Percentiles rank a stretch among this genome's conserved stretches.
phyloP scores from a whole-genome alignment of 2,888 invertebrate species.

The Eupithecia dodoneata region DNA sequence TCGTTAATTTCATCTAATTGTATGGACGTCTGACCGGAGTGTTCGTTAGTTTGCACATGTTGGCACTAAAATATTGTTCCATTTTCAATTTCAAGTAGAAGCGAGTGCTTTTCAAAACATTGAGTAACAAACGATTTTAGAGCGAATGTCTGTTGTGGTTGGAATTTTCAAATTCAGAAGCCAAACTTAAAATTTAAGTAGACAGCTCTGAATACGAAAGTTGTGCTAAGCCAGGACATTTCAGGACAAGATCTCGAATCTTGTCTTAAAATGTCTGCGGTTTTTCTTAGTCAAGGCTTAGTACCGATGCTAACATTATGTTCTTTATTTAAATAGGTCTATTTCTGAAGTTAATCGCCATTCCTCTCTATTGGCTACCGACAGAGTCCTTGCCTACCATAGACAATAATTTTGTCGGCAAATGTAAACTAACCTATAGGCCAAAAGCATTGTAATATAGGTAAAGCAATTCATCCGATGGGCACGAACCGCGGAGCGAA shows the following conservation, averaged over 20 bases:
- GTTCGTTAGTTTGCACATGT: constrained; percentile 41
- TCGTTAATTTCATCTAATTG: constrained; percentile 61
- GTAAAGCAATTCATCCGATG: constrained; percentile 1
- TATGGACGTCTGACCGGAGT: constrained; percentile 47
- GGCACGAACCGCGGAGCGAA: constrained; percentile 44
- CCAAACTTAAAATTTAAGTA: not conserved
- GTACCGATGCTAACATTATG: not conserved
- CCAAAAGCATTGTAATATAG: not conserved
- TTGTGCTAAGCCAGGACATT: not conserved
- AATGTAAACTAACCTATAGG: not conserved
- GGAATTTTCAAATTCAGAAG: not conserved
- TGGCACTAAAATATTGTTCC: constrained; percentile 32
- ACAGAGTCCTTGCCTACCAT: not conserved
- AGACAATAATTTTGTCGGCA: not conserved
- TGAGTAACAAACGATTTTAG: constrained; percentile 5
- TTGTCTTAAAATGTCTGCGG: no score
- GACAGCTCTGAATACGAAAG: not conserved
- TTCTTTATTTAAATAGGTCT: not conserved
- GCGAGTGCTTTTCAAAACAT: constrained; percentile 1
- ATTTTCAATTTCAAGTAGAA: constrained; percentile 25
- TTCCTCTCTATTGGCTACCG: not conserved
- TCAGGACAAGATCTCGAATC: not conserved
- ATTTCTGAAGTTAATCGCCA: not conserved
- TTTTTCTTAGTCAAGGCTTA: not conserved
- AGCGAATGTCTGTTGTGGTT: not conserved